Base-by-base conservation (phyloP, 1,140 invertebrate genomes). In the Ditylenchus dipsaci region DNA sequence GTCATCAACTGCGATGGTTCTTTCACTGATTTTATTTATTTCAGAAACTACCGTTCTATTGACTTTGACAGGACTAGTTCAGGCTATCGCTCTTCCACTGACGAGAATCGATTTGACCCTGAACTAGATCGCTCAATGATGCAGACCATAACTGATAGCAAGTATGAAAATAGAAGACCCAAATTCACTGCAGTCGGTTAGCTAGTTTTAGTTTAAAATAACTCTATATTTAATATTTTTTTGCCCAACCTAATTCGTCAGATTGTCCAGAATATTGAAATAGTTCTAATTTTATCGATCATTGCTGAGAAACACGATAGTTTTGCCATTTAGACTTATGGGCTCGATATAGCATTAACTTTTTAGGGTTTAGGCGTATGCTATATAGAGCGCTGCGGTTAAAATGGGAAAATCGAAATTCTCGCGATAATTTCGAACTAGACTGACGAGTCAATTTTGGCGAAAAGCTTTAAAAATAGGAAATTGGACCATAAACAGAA, bases 141-240 rank as follows among this genome's bases (percentile, higher is more conserved):
- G 80, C 78, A 82, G 61, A 82, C 77, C 3, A 82, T 82, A 59
- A 83, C 76, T 0, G 80, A 82, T 62, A 81, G 83, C 3, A 82
- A 82, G 63, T 82, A 83, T 59, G 78, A 80, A n/a, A 82, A 82
- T 47, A 59, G 77, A 43, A 71, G 78, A 63, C 78, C 73, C 33
- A 82, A 82, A 42, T 83, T 81, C 63, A 83, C 77, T 9, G 80
- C 81, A 13, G 73, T 82, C 43, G 79, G 80, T 83, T 27, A 63
- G 80, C 70, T 5, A 38, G 11, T 38, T 11, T 38, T 11, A 38
- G n/a, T n/a, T n/a, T n/a, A n/a, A n/a, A n/a, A n/a, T n/a, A n/a
- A n/a, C n/a, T n/a, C n/a, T n/a, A n/a, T n/a, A n/a, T n/a, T n/a
- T n/a, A n/a, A n/a, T n/a, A n/a, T n/a, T n/a, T n/a, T n/a, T n/a